Evolutionary conservation across 2,113 vertebrate species (phyloP), one percentile per base, ranked within the genome.

Genomic region (Illadopsis cleaveri): DNA sequence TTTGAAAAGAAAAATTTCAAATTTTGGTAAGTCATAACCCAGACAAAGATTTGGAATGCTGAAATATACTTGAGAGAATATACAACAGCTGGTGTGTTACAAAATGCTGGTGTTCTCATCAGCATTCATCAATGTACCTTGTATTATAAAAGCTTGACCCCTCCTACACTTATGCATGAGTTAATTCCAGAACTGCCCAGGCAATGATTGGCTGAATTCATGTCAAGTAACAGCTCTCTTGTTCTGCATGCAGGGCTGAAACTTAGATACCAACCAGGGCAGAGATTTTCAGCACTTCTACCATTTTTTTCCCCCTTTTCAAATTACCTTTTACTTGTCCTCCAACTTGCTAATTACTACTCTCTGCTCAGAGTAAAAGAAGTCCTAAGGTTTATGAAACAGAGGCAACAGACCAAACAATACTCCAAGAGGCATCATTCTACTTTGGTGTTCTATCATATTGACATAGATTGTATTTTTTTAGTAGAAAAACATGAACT

Each of bases 1-100:
- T 94, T 96, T 21, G 75, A 93, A 93, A 93, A 4, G 20, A 84
- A 90, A 94, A 5, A 81, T 54, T 81, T 66, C 12, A 90, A 54
- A 66, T 47, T 88, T 54, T 81, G 20, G 3, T 93, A 90, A 94
- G 72, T 81, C 19, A 81, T 37, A 85, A 53, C 12, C 13, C n/a
- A 68, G 27, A 22, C 25, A 90, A 65, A 90, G 13, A 15, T 42
- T 40, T 80, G 22, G 27, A 57, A 83, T 61, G 15, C 15, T 83
- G 50, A 92, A 90, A 93, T 83, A 60, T 8, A 75, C 9, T 69
- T 81, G 15, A 69, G 5, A 79, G 6, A 6, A 62, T 18, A 57
- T 2, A 3, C 25, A 75, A 80, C 1, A 79, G 38, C 54, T 80
- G 18, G 40, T 40, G 38, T 38, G 9, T 38, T 38, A 38, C 12